Evolutionary conservation across 1,140 invertebrate genomes (phyloP), one percentile per base, ranked within the genome.

Genomic region (Papilio glaucus): DNA sequence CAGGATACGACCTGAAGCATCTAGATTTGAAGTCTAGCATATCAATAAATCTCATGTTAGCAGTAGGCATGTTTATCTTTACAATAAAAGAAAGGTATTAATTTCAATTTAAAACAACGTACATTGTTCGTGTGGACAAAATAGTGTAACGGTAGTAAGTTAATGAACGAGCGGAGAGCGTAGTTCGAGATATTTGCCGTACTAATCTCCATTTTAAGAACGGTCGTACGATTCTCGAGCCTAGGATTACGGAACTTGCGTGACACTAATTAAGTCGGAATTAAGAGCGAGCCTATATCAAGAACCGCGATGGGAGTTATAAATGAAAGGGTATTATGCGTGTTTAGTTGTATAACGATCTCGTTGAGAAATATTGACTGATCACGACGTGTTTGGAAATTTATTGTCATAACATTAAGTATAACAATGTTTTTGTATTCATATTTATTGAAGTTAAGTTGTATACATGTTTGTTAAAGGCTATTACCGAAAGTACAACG

Each of bases 121-220:
- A 21, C 38, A 65, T 65, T 39, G 13, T 65, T 38, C 37, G 18
- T 24, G 8, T 24, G 45, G 67, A 45, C 67, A 49, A 53, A 45
- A 53, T 37, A 49, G 67, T 82, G 77, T 83, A 57, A 80, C 79
- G 79, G 75, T 81, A 84, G 82, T 87, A 81, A 86, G 74, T 88
- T 87, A 86, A 89, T 86, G 78, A 89, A 83, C 81, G 73, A 85
- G 80, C 80, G 83, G 87, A 86, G 86, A 82, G 87, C 80, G 82
- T 85, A 89, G 87, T 89, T 90, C 78, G 83, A 92, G 87, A 89
- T 89, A 89, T 89, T 89, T 85, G 80, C 86, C 83, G 67, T 77
- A 86, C 88, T 92, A 91, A 91, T 92, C 90, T 92, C 87, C 88
- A 92, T 91, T 92, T 92, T 90, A 92, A 91, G 89, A 90, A 91